These are phyloP conservation scores for Crepidodera aurea DNA, from an alignment of 2,888 invertebrate species.

Conservation along the genomic window DNA sequence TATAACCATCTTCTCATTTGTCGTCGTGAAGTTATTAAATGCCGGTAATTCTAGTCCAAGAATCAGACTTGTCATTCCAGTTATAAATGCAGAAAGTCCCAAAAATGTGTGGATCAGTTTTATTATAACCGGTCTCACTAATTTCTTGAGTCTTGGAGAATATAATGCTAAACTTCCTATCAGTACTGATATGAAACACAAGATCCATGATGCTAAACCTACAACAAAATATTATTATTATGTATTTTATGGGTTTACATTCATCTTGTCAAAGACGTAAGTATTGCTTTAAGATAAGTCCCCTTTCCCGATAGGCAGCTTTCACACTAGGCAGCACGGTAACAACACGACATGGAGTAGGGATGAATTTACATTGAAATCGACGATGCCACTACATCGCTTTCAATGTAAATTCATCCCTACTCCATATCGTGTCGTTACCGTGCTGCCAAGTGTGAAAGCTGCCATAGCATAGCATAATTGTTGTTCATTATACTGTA, in stretches of 20 bases:
- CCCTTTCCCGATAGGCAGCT: too few species aligned
- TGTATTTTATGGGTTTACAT: background rate
- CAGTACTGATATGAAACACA: slow-evolving; percentile 41
- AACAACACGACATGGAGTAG: too few species aligned
- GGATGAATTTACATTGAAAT: too few species aligned
- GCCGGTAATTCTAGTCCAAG: slow-evolving; percentile 21
- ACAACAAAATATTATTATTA: slow-evolving; percentile 22
- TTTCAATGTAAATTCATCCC: too few species aligned
- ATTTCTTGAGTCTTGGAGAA: slow-evolving; percentile 35
- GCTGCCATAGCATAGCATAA: too few species aligned
- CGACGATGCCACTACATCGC: too few species aligned
- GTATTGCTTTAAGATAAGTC: too few species aligned
- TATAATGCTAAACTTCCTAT: slow-evolving; percentile 43
- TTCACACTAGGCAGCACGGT: too few species aligned
- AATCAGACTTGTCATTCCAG: slow-evolving; percentile 44
- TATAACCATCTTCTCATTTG: background rate
- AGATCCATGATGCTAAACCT: slow-evolving; percentile 48
- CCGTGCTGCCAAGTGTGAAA: too few species aligned
- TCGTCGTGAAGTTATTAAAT: background rate
- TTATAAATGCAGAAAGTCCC: slow-evolving; percentile 43
- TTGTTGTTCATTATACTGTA: too few species aligned
- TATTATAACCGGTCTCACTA: slow-evolving; percentile 43
- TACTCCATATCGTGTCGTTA: too few species aligned
- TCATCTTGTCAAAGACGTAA: too few species aligned
- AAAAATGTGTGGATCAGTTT: slow-evolving; percentile 47